These are phyloP conservation scores for Aphelocoma coerulescens DNA, from an alignment of 2,113 vertebrate species.

Conservation along the genomic window DNA sequence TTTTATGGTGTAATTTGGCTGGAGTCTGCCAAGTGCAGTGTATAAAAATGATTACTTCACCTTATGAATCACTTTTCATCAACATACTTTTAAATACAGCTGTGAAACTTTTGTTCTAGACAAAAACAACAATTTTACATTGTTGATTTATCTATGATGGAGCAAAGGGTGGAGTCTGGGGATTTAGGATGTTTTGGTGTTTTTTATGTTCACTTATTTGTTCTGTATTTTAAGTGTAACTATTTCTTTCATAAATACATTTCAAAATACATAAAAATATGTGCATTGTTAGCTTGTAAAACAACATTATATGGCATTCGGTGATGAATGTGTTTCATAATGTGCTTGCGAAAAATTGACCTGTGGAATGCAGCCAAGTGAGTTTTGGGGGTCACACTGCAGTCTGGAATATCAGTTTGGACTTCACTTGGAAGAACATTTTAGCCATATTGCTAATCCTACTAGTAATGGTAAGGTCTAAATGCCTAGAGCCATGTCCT, in stretches of 20 bases:
- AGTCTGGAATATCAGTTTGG: background rate
- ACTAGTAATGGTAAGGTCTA: background rate
- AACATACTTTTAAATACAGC: slow-evolving; percentile 35
- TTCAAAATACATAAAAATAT: background rate
- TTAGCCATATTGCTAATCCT: background rate
- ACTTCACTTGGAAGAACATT: background rate
- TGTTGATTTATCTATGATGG: slow-evolving; percentile 16
- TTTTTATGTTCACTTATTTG: background rate
- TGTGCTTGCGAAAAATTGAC: background rate
- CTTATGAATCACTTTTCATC: slow-evolving; percentile 59
- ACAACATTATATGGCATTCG: background rate
- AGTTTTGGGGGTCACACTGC: background rate
- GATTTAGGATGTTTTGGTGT: background rate
- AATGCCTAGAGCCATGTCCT: background rate
- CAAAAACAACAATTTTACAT: slow-evolving; percentile 18
- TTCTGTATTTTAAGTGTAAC: background rate
- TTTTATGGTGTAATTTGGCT: slow-evolving; percentile 53
- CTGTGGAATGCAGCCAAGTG: background rate
- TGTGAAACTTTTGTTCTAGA: slow-evolving; percentile 29
- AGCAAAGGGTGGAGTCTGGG: background rate
- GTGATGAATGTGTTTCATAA: background rate
- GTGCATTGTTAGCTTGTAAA: background rate
- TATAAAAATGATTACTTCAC: slow-evolving; percentile 52
- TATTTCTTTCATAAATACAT: background rate
- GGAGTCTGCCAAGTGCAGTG: slow-evolving; percentile 27